These are phyloP conservation scores for Diloba caeruleocephala DNA, from an alignment of 2,888 invertebrate genomes.

Conservation along the genomic window DNA sequence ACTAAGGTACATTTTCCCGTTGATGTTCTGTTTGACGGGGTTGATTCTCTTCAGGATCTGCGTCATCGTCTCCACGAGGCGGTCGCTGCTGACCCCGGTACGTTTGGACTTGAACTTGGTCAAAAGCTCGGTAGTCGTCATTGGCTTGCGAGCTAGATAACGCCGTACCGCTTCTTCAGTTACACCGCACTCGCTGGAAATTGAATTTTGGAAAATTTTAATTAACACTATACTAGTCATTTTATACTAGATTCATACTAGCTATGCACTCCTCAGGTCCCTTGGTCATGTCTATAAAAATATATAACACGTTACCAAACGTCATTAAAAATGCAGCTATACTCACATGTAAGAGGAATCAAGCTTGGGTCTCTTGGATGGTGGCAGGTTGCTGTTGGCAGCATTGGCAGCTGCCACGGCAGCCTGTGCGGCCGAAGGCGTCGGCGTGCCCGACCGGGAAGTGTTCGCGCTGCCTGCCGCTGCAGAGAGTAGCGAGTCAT, in stretches of 20 bases:
- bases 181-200: conserved; percentile 94
- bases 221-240: too few species aligned
- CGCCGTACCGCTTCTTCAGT: conserved; percentile 98
- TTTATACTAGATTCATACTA: too few species aligned
- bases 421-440: conserved; percentile 65
- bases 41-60: conserved; percentile 98
- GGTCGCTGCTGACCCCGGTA: conserved; percentile 96
- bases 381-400: conserved; percentile 59
- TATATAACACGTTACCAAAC: too few species aligned
- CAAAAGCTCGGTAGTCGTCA: conserved; percentile 98
- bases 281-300: too few species aligned
- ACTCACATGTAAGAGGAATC: conserved; percentile 78
- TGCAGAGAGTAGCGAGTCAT: neutral
- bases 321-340: too few species aligned
- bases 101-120: conserved; percentile 99
- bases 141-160: conserved; percentile 98
- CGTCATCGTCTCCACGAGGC: conserved; percentile 97
- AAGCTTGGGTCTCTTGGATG: conserved; percentile 73
- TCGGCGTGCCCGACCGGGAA: conserved; percentile 70
- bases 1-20: conserved; percentile 98
- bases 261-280: too few species aligned
- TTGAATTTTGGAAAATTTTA: neutral
- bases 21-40: conserved; percentile 96
- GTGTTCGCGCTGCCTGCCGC: conserved; percentile 64
- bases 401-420: conserved; percentile 69